Conservation (phyloP, 1,140 invertebrate genomes). For the Luehdorfia chinensis region DNA sequence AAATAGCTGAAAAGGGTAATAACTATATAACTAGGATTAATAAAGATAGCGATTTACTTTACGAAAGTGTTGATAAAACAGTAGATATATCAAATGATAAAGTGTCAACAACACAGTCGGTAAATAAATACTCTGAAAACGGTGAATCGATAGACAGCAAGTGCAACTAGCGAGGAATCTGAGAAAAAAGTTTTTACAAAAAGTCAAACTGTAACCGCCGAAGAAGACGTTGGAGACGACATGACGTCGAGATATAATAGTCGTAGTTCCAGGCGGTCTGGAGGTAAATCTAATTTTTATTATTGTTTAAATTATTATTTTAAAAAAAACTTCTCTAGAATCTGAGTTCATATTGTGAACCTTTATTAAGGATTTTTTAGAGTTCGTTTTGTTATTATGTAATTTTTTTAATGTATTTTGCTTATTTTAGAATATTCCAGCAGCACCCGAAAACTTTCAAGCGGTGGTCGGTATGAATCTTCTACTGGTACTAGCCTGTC, state of each 20-base stretch:
- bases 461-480: conserved; percentile 72
- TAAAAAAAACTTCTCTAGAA: no score
- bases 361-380: no score
- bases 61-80: neutral
- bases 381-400: no score
- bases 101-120: neutral
- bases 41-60: neutral
- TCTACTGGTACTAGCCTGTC: conserved; percentile 53
- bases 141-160: conserved; percentile 5
- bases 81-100: neutral
- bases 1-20: no score
- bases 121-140: neutral
- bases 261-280: conserved; percentile 78
- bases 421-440: conserved; percentile 77
- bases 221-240: conserved; percentile 72
- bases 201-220: conserved; percentile 59
- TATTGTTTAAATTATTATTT: conserved; percentile 18
- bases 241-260: conserved; percentile 79
- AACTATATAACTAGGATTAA: no score
- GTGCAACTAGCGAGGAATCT: neutral
- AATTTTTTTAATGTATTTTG: conserved; percentile 27
- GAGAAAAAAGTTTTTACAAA: conserved; percentile 17
- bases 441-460: conserved; percentile 73
- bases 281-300: conserved; percentile 70
- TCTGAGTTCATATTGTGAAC: no score